phyloP scores from a whole-genome alignment of 2,888 invertebrate species.

The Agrilus cyanescens region DNA sequence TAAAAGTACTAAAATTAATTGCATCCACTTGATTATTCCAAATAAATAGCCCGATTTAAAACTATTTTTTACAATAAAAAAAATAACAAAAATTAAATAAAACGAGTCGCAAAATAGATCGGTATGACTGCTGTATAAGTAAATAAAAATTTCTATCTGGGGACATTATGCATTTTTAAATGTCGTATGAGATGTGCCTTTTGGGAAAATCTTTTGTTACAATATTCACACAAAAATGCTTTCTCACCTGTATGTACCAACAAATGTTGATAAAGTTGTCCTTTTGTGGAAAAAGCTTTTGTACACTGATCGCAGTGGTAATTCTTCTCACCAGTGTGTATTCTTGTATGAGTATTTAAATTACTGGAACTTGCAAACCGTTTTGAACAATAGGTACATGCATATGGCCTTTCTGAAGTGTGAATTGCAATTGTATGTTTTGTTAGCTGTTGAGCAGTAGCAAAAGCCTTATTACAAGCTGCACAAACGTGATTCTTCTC shows the following conservation, averaged over 20 bases:
- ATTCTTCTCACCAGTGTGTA: constrained; percentile 36
- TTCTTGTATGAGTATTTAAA: constrained; percentile 33
- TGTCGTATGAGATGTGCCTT: constrained; percentile 35
- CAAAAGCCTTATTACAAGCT: constrained; percentile 34
- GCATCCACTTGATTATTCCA: no score
- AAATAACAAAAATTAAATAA: no score
- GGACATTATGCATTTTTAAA: constrained; percentile 29
- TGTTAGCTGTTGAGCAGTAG: constrained; percentile 34
- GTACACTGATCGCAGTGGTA: constrained; percentile 35
- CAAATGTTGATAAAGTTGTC: constrained; percentile 34
- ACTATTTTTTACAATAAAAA: no score
- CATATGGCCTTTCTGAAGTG: constrained; percentile 34
- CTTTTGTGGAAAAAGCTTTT: constrained; percentile 35
- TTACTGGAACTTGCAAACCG: constrained; percentile 35
- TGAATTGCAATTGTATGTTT: constrained; percentile 35
- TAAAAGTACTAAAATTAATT: no score
- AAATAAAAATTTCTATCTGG: no score
- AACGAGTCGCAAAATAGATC: no score
- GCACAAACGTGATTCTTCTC: constrained; percentile 36
- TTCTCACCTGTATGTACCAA: constrained; percentile 35
- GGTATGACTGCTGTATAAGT: no score
- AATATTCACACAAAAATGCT: constrained; percentile 34
- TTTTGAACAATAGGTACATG: constrained; percentile 33
- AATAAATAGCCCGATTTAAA: no score
- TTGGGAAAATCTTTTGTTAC: constrained; percentile 35